Evolutionary conservation across 2,888 invertebrate genomes (phyloP), one percentile per base, ranked within the genome.

Genomic region (Teleiodes luculella): DNA sequence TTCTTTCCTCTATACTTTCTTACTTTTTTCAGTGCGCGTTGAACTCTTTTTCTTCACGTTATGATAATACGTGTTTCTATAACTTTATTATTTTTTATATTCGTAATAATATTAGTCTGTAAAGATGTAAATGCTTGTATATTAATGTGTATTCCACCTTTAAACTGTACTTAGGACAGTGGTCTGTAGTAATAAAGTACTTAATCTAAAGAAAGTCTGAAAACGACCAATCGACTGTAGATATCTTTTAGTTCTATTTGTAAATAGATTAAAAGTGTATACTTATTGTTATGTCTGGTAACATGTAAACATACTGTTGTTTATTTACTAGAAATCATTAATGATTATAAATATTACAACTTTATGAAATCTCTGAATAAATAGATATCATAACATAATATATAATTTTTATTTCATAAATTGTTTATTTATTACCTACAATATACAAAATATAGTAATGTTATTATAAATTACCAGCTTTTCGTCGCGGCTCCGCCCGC

Each of bases 211-310:
- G 68, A 72, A 87, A 87, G 88, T 88, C 88, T 88, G 89, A 88
- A 76, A 84, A 79, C 86, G 88, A 89, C 88, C 88, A 89, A 89
- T 81, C 77, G 80, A 74, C 69, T 83, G 85, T 88, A 84, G 76
- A 81, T 80, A 79, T 73, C 66, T 70, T 63, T 66, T 79, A 82
- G 76, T 66, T 67, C 70, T 82, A 80, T 74, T 70, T 86, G 85
- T 87, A 86, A 63, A 87, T 86, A 86, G 65, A 65, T 65, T 78
- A 61, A 31, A 70, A 77, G 74, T 78, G 74, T 80, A 5, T 79
- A 78, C 72, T 76, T 72, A 75, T 76, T 74, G 79, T 84, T 86
- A 78, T 79, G 68, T 66, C 55, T 53, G 39, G 64, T 68, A 63
- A 64, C 62, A 68, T 76, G 73, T 82, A 80, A 80, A 78, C 78